Base-by-base conservation (phyloP, 23 tunicate genomes). In the Halocynthia roretzi region DNA sequence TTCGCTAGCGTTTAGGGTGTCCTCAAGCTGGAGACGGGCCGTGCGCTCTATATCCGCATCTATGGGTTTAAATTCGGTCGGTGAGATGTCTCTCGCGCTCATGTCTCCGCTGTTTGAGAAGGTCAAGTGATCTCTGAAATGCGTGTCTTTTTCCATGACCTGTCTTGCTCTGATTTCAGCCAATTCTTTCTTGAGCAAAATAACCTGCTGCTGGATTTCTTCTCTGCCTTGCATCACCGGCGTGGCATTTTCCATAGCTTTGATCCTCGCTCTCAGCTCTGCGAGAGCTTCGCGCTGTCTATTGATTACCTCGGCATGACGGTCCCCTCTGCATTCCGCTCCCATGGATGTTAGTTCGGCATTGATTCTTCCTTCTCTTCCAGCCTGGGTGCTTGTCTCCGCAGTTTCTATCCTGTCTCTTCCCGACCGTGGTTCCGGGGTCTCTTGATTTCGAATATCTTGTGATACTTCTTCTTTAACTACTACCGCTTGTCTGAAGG, bases 211-310 rank as follows among this genome's bases (percentile, higher is more conserved):
- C 17, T 86, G 61, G 11, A 90, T 80, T 74, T 92, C 87, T 65
- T 92, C 87, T 67, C 86, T 86, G 54, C 98, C 93, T 40, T 92
- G 97, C 44, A 84, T 89, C 77, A 85, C 7, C 15, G 92, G 89
- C 75, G 77, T 70, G 6, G 83, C 74, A 53, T 86, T 87, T 55
- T 92, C 84, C 19, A 92, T 66, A n/a, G 98, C 92, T 83, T 86
- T 92, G 5, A 92, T 69, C 62, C 88, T 66, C 17, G 85, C 98
- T 53, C 98, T 61, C 70, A 92, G 56, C 55, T 92, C 98, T 40
- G 93, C 92, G 20, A 92, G 73, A 5, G 98, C 98, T 86, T 92
- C 98, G 74, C 87, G 77, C 75, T 92, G 98, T 52, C 90, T 50
- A n/a, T 61, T 51, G 14, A 92, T 92, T 6, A 92, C 81, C 51